A percentile compares a stretch with the other conserved stretches of the same genome.
These are phyloP conservation scores for Trimorus sp. DNA, from an alignment of 2,888 invertebrate species.

Conservation along the genomic window DNA sequence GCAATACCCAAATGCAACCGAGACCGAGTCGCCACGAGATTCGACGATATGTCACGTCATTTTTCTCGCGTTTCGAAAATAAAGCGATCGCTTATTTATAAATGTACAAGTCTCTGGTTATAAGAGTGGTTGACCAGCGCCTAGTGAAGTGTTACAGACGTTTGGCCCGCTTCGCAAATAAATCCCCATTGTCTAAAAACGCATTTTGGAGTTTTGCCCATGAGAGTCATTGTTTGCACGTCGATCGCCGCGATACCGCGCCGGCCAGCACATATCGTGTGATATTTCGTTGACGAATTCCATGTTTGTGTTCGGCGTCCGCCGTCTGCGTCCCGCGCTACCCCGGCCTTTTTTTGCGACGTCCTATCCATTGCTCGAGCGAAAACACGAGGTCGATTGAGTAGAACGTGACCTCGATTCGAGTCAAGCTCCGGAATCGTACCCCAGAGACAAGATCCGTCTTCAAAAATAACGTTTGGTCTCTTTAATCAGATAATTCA, in stretches of 20 bases:
- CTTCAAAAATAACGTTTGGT: conserved; percentile 52
- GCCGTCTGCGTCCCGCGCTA: conserved; percentile 40
- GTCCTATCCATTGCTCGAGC: conserved; percentile 17
- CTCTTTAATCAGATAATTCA: conserved; percentile 69
- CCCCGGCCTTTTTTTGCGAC: not conserved
- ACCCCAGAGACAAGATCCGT: conserved; percentile 59
- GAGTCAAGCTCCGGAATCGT: conserved; percentile 62
- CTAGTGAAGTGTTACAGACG: conserved; percentile 35
- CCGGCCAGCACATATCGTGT: conserved; percentile 18
- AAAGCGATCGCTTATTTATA: conserved; percentile 51
- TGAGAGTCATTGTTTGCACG: conserved; percentile 16
- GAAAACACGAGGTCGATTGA: conserved; percentile 70
- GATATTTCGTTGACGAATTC: conserved; percentile 57
- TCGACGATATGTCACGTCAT: not conserved
- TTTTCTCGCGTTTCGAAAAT: conserved; percentile 33
- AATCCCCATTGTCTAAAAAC: conserved; percentile 37
- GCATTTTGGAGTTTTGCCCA: conserved; percentile 16
- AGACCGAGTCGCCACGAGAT: too few relatives aligned
- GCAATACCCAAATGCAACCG: not conserved
- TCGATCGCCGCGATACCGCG: conserved; percentile 17
- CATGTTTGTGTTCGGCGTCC: conserved; percentile 59
- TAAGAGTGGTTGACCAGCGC: conserved; percentile 53
- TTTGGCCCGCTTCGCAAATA: conserved; percentile 51
- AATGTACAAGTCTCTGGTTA: conserved; percentile 45
- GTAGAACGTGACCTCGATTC: conserved; percentile 74